Percentiles rank a stretch among this genome's conserved stretches.
These are phyloP conservation scores for Podilymbus podiceps DNA, from an alignment of 2,113 vertebrate genomes.

Conservation along the genomic window DNA sequence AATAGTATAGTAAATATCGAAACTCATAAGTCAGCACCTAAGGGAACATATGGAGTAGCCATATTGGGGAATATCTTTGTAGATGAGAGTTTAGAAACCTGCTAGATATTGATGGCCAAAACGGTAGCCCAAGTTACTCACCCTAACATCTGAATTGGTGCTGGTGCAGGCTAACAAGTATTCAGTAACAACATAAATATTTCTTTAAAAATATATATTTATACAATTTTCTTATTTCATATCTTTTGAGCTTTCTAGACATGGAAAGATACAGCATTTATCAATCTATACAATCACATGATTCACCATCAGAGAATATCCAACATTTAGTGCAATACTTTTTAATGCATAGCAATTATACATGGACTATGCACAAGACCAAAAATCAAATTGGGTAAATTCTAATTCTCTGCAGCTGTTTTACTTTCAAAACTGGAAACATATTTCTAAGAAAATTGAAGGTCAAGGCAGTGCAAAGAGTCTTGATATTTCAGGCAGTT, in stretches of 20 bases:
- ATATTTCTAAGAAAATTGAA: neutral
- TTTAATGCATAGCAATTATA: neutral
- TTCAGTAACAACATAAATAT: neutral
- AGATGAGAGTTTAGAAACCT: neutral
- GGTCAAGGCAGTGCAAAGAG: neutral
- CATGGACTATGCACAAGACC: neutral
- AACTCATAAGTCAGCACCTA: neutral
- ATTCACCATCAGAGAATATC: neutral
- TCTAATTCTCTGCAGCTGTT: neutral
- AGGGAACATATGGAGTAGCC: neutral
- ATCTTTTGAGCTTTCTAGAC: neutral
- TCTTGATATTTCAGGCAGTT: neutral
- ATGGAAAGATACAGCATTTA: neutral
- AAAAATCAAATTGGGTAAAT: neutral
- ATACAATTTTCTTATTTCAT: neutral
- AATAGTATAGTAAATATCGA: neutral
- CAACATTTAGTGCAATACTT: neutral
- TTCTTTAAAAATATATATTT: neutral
- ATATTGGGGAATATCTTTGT: neutral
- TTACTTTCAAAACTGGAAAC: neutral
- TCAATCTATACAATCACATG: neutral
- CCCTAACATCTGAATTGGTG: neutral
- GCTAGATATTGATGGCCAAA: neutral
- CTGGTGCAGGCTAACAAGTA: neutral
- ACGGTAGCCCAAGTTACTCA: neutral